Evolutionary conservation across 1,140 invertebrate species (phyloP), one percentile per base, ranked within the genome.

Genomic region (Calycopis cecrops): DNA sequence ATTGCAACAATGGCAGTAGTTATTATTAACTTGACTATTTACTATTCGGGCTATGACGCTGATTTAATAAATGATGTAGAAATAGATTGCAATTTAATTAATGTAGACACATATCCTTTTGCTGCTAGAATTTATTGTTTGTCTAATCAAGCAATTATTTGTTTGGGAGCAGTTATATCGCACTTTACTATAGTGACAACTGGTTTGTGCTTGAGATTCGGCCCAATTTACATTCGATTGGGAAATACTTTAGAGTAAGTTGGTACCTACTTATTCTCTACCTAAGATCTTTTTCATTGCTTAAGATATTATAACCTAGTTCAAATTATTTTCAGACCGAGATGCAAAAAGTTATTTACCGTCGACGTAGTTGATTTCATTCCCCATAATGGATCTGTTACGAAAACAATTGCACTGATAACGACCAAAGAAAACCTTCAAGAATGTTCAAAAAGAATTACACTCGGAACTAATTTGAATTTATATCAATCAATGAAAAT

Each of bases 281-380:
- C 21, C 6, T 28, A 28, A 28, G 6, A 28, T 6, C 2, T 28
- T 28, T 28, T 28, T 28, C 6, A 3, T 28, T 28, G 2, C 2
- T 28, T 28, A 28, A 3, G 21, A 28, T 28, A 28, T 28, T 28
- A 3, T 28, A 28, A 6, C 21, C 2, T 3, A 56, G 21, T 52
- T 34, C 9, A 34, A 59, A 12, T 64, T 58, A 37, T 17, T 76
- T 75, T 53, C 62, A 83, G 79, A 21, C 72, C 67, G 40, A 62
- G 63, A 33, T 85, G 82, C 67, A 81, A 75, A 58, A 82, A 82
- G 68, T 77, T 77, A 12, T 82, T 82, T 51, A 35, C 69, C 1
- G 62, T 81, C 9, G 62, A 75, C 37, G 40, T 65, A 11, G 55
- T 73, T 6, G 75, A 79, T 16, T 48, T 57, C 3, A 70, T 84